These are phyloP conservation scores for Zaprionus capensis DNA, from an alignment of 1,140 invertebrate species.

Conservation along the genomic window DNA sequence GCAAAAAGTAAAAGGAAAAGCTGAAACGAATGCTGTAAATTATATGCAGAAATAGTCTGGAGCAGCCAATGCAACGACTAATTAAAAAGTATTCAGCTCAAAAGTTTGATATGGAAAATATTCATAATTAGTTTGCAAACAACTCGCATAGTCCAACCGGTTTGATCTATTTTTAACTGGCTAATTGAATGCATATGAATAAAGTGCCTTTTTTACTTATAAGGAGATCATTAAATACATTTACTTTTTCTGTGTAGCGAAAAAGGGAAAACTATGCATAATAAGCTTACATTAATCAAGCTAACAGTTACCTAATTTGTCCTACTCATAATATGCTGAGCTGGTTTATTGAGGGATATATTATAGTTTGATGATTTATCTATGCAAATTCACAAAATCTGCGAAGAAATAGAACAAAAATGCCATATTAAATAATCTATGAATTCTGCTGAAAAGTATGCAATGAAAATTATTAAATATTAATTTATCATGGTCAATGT, in stretches of 20 bases:
- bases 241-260: neutral
- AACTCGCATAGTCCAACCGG: neutral
- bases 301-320: too few species aligned
- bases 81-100: neutral
- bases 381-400: too few species aligned
- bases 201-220: neutral
- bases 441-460: conserved; percentile 7
- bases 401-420: neutral
- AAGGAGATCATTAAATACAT: neutral
- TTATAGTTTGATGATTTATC: too few species aligned
- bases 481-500: neutral
- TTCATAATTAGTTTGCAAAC: too few species aligned
- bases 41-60: neutral
- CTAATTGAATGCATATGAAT: neutral
- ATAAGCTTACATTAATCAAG: too few species aligned
- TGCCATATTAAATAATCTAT: neutral
- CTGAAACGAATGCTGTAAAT: neutral
- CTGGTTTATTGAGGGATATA: too few species aligned
- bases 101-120: too few species aligned
- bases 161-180: neutral
- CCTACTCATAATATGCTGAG: rapidly evolving
- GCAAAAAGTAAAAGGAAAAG: neutral
- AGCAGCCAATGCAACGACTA: neutral
- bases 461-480: neutral
- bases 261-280: too few species aligned